Percentiles rank a stretch among this genome's conserved stretches.
Conservation (phyloP, 2,113 vertebrate species). For the Motacilla tschutschensis region DNA sequence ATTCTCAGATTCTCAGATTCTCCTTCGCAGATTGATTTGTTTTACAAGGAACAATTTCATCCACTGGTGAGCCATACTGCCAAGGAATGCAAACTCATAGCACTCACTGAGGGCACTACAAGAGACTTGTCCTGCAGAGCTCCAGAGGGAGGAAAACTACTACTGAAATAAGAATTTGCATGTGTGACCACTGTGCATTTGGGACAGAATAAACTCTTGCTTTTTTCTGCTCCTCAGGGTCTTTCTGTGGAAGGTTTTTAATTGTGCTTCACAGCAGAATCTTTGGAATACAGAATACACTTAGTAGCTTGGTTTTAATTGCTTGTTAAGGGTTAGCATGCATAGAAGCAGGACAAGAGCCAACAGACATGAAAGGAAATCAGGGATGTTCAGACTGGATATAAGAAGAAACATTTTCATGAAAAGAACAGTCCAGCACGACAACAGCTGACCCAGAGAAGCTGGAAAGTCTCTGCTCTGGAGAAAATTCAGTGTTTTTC, state of each 20-base stretch:
- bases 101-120: neutral
- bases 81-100: neutral
- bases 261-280: neutral
- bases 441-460: neutral
- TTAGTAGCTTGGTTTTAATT: neutral
- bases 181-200: neutral
- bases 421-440: neutral
- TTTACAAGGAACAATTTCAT: neutral
- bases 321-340: neutral
- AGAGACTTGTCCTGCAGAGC: neutral
- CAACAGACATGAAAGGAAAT: neutral
- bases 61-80: neutral
- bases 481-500: neutral
- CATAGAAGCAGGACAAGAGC: neutral
- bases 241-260: slow-evolving; percentile 3
- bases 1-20: neutral
- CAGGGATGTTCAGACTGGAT: neutral
- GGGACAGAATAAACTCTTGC: neutral
- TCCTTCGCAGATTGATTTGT: neutral
- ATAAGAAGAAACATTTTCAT: neutral
- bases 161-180: neutral
- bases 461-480: neutral
- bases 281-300: neutral
- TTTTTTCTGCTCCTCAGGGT: neutral
- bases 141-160: neutral